Conservation (phyloP, 1,140 invertebrate genomes). For the Drosophila prosaltans region DNA sequence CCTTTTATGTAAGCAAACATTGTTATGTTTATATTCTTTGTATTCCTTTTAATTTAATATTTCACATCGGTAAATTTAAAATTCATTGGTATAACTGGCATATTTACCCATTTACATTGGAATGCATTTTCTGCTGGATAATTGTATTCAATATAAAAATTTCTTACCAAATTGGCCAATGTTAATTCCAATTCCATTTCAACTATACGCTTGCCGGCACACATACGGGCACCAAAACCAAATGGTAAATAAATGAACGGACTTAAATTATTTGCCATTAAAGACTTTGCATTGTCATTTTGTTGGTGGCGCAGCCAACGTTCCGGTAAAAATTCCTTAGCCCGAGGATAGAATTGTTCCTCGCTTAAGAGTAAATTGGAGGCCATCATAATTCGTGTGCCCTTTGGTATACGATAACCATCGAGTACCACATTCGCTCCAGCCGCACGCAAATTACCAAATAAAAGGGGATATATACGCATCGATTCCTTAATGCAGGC, state of each 20-base stretch:
- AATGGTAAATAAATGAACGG: slow-evolving; percentile 86
- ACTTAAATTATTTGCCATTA: slow-evolving; percentile 83
- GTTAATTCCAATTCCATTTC: slow-evolving; percentile 88
- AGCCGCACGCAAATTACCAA: slow-evolving; percentile 90
- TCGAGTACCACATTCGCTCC: slow-evolving; percentile 89
- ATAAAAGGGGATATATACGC: slow-evolving; percentile 93
- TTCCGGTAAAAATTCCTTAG: slow-evolving; percentile 85
- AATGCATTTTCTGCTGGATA: slow-evolving; percentile 61
- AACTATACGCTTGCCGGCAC: slow-evolving; percentile 87
- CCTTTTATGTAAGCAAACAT: too few species aligned
- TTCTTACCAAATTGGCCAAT: slow-evolving; percentile 85
- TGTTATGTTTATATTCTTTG: too few species aligned
- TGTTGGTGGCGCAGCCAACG: slow-evolving; percentile 84
- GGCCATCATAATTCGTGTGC: slow-evolving; percentile 70
- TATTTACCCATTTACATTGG: slow-evolving; percentile 39
- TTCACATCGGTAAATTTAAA: slow-evolving; percentile 68
- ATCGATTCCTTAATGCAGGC: slow-evolving; percentile 86
- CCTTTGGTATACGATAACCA: slow-evolving; percentile 92
- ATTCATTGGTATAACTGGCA: slow-evolving; percentile 54
- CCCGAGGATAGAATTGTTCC: slow-evolving; percentile 83
- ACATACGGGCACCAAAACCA: slow-evolving; percentile 86
- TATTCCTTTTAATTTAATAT: slow-evolving; percentile 22
- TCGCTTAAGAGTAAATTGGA: slow-evolving; percentile 81
- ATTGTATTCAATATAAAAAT: slow-evolving; percentile 85
- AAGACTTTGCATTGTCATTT: slow-evolving; percentile 5